Evolutionary conservation across 37 sponge, comb jelly and placozoan species (phyloP).

Genomic region (Geodia barretti): DNA sequence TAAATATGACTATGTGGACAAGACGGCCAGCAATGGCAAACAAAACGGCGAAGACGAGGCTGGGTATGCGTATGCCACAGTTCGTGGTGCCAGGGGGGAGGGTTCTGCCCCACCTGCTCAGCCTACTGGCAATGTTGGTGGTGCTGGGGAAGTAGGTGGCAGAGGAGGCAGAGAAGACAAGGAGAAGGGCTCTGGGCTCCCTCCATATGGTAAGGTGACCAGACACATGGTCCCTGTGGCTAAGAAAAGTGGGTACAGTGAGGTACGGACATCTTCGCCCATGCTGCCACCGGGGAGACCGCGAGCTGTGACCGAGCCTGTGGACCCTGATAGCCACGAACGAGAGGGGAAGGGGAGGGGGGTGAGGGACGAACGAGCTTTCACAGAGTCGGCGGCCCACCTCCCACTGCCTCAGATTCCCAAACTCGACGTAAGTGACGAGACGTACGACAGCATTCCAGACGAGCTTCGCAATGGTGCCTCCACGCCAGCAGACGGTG

Average conservation of each 20-base stretch:
- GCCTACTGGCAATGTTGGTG: not conserved
- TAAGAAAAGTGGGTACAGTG: conserved; percentile 35
- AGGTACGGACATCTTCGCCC: conserved; percentile 6
- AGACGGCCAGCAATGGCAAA: not conserved
- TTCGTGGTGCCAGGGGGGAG: not conserved
- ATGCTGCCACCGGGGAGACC: not conserved
- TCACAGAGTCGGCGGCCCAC: conserved; percentile 23
- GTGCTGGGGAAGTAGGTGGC: not conserved
- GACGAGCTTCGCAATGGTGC: conserved; percentile 4
- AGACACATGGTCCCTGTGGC: not conserved
- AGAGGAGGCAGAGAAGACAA: not conserved
- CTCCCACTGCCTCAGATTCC: conserved; percentile 48
- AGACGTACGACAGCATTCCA: conserved; percentile 44
- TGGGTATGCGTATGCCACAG: conserved; percentile 22
- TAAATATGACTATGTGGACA: not conserved
- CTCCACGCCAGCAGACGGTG: no score
- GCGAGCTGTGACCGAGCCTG: conserved; percentile 42
- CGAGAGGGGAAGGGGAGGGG: not conserved
- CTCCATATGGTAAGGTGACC: conserved; percentile 36
- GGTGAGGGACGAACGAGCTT: conserved; percentile 8
- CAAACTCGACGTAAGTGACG: not conserved
- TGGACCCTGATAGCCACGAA: conserved; percentile 4
- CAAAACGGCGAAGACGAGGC: conserved; percentile 25
- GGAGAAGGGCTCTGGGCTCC: not conserved
- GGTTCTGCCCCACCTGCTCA: no score